phyloP scores from a whole-genome alignment of 2,113 vertebrate species.

The Puma concolor region DNA sequence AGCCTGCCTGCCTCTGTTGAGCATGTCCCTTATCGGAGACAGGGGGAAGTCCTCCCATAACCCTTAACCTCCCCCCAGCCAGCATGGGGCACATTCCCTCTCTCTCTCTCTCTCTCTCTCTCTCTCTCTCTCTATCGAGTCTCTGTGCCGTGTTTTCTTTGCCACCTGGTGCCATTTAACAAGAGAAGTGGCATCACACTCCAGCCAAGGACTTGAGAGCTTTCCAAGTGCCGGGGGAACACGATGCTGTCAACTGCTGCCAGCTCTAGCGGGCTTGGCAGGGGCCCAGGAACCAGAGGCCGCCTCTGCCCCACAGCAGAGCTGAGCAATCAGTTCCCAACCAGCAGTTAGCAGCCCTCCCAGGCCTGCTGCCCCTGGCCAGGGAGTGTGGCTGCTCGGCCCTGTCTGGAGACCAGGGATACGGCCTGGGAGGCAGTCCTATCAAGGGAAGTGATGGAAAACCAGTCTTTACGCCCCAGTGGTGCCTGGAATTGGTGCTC shows the following conservation, averaged over 20 bases:
- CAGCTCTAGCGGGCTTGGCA: slow-evolving; percentile 10
- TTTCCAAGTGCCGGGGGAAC: slow-evolving; percentile 40
- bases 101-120: neutral
- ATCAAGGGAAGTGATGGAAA: neutral
- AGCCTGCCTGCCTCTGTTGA: neutral
- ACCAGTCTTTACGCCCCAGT: accelerated
- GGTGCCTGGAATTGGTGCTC: neutral
- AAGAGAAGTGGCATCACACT: slow-evolving; percentile 35
- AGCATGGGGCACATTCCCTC: neutral
- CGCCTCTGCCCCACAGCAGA: neutral
- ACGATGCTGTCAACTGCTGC: neutral
- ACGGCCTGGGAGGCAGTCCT: neutral
- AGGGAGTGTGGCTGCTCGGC: accelerated
- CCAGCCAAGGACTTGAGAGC: slow-evolving; percentile 18
- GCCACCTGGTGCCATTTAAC: slow-evolving; percentile 73
- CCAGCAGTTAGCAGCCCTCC: neutral
- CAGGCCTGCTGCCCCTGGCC: neutral
- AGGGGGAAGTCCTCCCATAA: accelerated
- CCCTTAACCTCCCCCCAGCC: neutral
- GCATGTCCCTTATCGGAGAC: neutral
- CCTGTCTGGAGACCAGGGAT: neutral
- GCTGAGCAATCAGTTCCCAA: neutral
- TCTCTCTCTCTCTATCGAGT: neutral
- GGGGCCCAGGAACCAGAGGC: neutral
- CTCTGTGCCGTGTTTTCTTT: slow-evolving; percentile 26